Evolutionary conservation across 1,140 invertebrate genomes (phyloP), one percentile per base, ranked within the genome.

Genomic region (Cherax destructor): DNA sequence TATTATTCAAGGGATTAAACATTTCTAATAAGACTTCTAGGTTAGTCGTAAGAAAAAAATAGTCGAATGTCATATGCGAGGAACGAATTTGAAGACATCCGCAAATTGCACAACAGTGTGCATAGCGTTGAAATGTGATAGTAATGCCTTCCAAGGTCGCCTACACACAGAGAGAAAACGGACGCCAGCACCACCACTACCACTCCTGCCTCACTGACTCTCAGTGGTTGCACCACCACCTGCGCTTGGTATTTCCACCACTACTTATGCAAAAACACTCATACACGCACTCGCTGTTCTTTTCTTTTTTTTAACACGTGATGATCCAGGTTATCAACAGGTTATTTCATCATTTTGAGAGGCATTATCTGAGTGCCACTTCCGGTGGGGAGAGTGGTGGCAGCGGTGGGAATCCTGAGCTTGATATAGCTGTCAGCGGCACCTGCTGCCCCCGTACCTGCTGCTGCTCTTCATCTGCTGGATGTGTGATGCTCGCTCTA

Each of bases 61-160:
- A 56, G 3, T 56, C 52, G 11, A 56, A 56, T 49, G 30, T 41
- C 30, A 41, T 41, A 2, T 41, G 30, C 30, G 30, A 41, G 30
- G 30, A 41, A 52, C 52, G 77, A 21, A 49, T 79, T 47, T 79
- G 77, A 79, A 16, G 3, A 41, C 47, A 52, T 50, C 77, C 10
- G 69, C 69, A 74, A 74, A 74, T 4, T 24, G 69, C 69, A 74
- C 79, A 81, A 81, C 4, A 56, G 16, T 18, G 16, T 30, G 49
- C 49, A 59, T 21, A 81, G 56, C 79, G 11, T n/a, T 59, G 79
- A 56, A 81, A 81, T 81, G 56, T 52, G 79, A 81, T 52, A 81
- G 79, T 81, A 7, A 24, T 59, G 18, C 79, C 79, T 56, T 50
- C 77, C 79, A 81, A 81, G 79, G 79, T 81, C 79, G 50, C 56